phyloP scores from a whole-genome alignment of 2,888 invertebrate species.

The Chesias legatella region DNA sequence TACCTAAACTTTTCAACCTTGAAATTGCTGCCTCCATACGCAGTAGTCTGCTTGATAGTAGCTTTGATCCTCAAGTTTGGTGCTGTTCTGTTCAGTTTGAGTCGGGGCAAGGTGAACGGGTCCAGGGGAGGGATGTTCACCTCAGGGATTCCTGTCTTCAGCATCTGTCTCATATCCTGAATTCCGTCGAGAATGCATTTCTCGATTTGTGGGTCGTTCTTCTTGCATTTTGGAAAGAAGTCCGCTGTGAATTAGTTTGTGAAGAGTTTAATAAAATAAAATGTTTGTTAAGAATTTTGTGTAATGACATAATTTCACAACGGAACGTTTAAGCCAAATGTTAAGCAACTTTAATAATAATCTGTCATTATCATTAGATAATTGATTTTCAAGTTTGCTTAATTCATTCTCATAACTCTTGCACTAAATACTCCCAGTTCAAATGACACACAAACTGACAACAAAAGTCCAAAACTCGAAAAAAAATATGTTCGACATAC shows the following conservation, averaged over 20 bases:
- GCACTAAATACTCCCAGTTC: no score
- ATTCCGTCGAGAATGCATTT: slow-evolving; percentile 62
- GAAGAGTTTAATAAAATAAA: neutral
- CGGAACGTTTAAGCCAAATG: no score
- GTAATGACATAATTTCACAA: neutral
- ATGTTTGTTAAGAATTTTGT: neutral
- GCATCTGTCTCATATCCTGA: slow-evolving; percentile 61
- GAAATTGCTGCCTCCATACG: slow-evolving; percentile 83
- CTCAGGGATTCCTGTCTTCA: slow-evolving; percentile 40
- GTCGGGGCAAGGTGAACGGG: slow-evolving; percentile 84
- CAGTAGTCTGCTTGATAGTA: slow-evolving; percentile 82
- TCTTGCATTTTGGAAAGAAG: slow-evolving; percentile 40
- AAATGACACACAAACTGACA: no score
- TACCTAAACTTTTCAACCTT: slow-evolving; percentile 84
- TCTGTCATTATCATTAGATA: no score
- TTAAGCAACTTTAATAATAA: no score
- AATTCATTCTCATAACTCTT: no score
- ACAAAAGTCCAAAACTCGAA: no score
- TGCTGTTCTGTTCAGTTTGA: slow-evolving; percentile 84
- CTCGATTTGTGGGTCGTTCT: slow-evolving; percentile 41
- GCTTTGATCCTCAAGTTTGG: slow-evolving; percentile 86
- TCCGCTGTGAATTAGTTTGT: slow-evolving; percentile 38
- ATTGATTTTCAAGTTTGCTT: no score
- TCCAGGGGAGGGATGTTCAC: slow-evolving; percentile 63
- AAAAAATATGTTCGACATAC: no score